Base-by-base conservation (phyloP, 1,140 invertebrate genomes). In the Tetranychus cinnabarinus region DNA sequence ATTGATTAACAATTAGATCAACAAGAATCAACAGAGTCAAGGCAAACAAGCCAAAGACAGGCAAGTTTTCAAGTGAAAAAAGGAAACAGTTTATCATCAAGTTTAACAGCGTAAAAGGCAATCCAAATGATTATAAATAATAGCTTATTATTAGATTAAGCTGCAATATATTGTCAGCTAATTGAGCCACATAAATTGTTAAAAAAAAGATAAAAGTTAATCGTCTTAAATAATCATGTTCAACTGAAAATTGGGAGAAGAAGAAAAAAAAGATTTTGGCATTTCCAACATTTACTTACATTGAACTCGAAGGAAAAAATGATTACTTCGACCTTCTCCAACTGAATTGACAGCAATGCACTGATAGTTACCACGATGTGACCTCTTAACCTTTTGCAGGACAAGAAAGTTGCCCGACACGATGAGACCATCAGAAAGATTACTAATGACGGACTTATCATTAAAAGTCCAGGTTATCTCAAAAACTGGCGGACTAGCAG, bases 281-380 rank as follows among this genome's bases (percentile, higher is more conserved):
- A 46, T 8, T 23, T 23, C 23, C 23, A 46, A 60, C 8, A 7
- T 50, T 2, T 15, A 84, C 85, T 85, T 78, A 89, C 87, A 90
- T 72, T 88, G 79, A 56, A 92, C 86, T 71, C 88, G 84, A 57
- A 92, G 75, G 61, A 81, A 77, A 69, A 90, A 86, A 1, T 82
- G 77, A 54, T 80, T 78, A 72, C 86, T 89, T 63, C 84, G 82
- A 10, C 86, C 85, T 66, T 88, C 84, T 1, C 88, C 88, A 72
- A 90, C 86, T 0, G 80, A 80, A 70, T 91, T 93, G 72, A 81
- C 83, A 0, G 86, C 88, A 2, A 86, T 82, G 70, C 88, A 93
- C 1, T 84, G 85, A 73, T 91, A 92, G 3, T 62, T 55, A 1
- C 72, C 72, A 3, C 66, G 57, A 39, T 69, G 67, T 1, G 64